Base-by-base conservation (phyloP, 2,888 invertebrate species). In the Strigamia transsilvanica region DNA sequence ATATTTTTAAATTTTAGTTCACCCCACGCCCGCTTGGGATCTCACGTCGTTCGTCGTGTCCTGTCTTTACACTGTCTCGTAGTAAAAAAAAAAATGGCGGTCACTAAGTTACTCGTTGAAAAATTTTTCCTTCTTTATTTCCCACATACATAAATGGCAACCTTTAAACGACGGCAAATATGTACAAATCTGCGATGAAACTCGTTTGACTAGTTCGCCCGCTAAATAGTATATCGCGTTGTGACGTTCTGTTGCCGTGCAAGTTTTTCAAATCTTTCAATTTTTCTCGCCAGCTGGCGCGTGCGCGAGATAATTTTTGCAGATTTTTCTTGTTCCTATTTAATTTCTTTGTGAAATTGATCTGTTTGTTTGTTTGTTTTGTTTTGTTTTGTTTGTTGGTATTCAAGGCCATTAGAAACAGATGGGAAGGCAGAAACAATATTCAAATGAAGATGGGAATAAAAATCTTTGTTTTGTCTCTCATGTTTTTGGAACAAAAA, bases 381-480 rank as follows among this genome's bases (percentile, higher is more conserved):
- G 2, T 38, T 10, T 38, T 38, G 38, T 38, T 38, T 38, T n/a
- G n/a, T 56, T 56, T 21, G 18, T 56, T 51, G 2, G 6, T 18
- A n/a, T 56, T 18, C 56, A 56, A 56, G 56, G 56, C 56, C 56
- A 56, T 56, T 56, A 1, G n/a, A 18, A 51, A 51, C 51, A 51
- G 51, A 51, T 51, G 51, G 51, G 18, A 51, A 51, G n/a, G 51
- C n/a, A 2, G 56, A 56, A 56, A 56, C 56, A 56, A 56, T 56
- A 1, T 51, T 56, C 2, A 34, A 38, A 5, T 56, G 6, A 6
- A 27, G 27, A 27, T 27, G 27, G 3, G 3, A 27, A 27, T 2
- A 18, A 9, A 46, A 46, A 46, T n/a, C 46, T n/a, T 56, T 56
- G 56, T 56, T 56, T 56, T 56, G 56, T 56, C 56, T 56, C 0